Conservation (phyloP, 53 echinoderm and acorn worm genomes). For the Temnopleurus reevesii region DNA sequence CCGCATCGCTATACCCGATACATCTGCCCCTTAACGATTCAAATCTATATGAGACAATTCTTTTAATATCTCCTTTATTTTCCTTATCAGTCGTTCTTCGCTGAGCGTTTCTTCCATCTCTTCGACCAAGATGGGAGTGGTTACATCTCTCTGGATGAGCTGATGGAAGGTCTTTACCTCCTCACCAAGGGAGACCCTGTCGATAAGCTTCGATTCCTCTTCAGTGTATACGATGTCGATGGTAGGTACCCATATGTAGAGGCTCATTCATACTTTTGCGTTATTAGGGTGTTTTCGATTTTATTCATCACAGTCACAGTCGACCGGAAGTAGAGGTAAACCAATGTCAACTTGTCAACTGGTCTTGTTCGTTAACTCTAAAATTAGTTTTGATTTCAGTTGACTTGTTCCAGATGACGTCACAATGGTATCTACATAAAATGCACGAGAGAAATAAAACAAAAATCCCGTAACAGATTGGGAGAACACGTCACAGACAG, state of each 20-base stretch:
- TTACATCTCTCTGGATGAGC: conserved; percentile 87
- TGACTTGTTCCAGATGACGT: no score
- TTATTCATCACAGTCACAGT: no score
- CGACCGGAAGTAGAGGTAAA: no score
- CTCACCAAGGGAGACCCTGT: conserved; percentile 87
- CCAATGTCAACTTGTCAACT: no score
- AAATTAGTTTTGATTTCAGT: no score
- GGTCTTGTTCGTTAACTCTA: no score
- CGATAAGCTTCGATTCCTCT: conserved; percentile 92
- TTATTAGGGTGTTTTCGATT: no score
- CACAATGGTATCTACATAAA: no score
- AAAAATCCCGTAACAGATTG: no score
- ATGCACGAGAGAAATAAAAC: no score
- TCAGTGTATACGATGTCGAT: conserved; percentile 96
- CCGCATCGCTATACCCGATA: not conserved
- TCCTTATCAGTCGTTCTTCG: conserved; percentile 87
- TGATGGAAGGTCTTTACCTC: conserved; percentile 85
- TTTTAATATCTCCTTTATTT: not conserved
- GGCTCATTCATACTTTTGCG: no score
- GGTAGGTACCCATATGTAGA: conserved; percentile 72
- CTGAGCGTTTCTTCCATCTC: conserved; percentile 88
- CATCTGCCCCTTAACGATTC: not conserved
- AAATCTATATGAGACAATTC: not conserved
- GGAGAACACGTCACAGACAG: no score
- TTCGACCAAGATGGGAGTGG: conserved; percentile 96